These are phyloP conservation scores for Lysandra bellargus DNA, from an alignment of 2,888 invertebrate genomes.

Conservation along the genomic window DNA sequence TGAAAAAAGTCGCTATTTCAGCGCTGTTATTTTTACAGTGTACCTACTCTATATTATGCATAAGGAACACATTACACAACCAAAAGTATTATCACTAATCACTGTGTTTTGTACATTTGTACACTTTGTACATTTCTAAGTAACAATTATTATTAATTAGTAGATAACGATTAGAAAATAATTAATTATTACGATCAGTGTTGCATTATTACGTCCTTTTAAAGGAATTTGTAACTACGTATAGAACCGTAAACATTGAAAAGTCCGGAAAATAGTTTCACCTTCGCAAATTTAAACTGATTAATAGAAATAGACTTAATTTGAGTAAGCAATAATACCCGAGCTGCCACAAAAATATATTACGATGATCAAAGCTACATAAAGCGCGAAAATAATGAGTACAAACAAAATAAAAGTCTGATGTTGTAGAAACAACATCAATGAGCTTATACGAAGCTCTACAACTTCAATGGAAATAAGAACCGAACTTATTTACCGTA, in stretches of 20 bases:
- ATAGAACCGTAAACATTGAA: neutral
- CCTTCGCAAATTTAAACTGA: neutral
- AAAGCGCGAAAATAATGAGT: neutral
- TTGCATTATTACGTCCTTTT: no score
- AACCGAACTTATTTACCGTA: slow-evolving; percentile 11
- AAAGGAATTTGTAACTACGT: no score
- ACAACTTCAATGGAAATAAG: neutral
- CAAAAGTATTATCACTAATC: no score
- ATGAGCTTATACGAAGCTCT: neutral
- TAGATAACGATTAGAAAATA: no score
- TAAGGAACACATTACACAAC: no score
- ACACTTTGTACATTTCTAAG: no score
- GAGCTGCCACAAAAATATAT: neutral
- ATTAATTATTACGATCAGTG: no score
- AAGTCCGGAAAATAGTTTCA: neutral
- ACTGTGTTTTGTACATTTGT: no score
- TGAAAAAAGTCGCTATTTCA: no score
- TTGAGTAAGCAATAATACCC: neutral
- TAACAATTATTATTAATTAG: no score
- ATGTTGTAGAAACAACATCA: slow-evolving; percentile 2
- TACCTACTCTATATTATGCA: no score
- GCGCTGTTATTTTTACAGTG: no score
- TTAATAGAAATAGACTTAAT: neutral
- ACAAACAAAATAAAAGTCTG: slow-evolving; percentile 4
- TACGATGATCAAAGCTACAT: neutral